Evolutionary conservation across 1,140 invertebrate genomes (phyloP), one percentile per base, ranked within the genome.

Genomic region (Pygmarrhopalites habei): DNA sequence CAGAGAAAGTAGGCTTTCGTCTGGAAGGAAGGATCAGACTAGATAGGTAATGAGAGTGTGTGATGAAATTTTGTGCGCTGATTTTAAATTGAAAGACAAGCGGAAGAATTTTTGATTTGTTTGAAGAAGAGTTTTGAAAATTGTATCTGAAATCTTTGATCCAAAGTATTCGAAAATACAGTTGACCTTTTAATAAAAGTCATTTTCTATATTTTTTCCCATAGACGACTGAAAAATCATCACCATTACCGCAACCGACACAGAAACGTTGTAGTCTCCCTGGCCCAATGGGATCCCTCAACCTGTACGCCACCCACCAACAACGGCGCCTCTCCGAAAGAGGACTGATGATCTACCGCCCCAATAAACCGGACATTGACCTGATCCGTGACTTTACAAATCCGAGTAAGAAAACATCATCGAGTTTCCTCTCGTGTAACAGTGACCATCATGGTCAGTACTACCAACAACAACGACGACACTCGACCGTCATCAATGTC

Each of bases 311-410:
- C 28, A 60, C 65, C 15, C 69, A 70, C 46, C 68, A 70, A 53
- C 69, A 70, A 46, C 55, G 69, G 25, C 62, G 69, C 26, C 49
- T 70, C 28, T 70, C 69, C 29, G 69, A 70, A 17, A 19, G 69
- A 14, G 69, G 69, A 7, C 60, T 70, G 2, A 63, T 67, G 60
- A 65, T 65, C 44, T 70, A 67, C 49, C 52, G 64, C 51, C 69
- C 69, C 19, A 67, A 58, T 52, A 70, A 67, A 53, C 69, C 69
- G 15, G 69, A 70, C 44, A 70, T 70, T 41, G 69, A 70, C 35
- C 53, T 70, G 17, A 70, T 70, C 60, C 53, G 69, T 19, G 69
- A 70, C 58, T 70, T 70, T 52, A 65, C 58, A 12, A 68, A 61
- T 51, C 58, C 58, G 23, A 41, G 62, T 30, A 64, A 63, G 52